A percentile compares a stretch with the other conserved stretches of the same genome.
Evolutionary conservation across 2,113 vertebrate species (phyloP).

Genomic region (Formicarius rufipectus): DNA sequence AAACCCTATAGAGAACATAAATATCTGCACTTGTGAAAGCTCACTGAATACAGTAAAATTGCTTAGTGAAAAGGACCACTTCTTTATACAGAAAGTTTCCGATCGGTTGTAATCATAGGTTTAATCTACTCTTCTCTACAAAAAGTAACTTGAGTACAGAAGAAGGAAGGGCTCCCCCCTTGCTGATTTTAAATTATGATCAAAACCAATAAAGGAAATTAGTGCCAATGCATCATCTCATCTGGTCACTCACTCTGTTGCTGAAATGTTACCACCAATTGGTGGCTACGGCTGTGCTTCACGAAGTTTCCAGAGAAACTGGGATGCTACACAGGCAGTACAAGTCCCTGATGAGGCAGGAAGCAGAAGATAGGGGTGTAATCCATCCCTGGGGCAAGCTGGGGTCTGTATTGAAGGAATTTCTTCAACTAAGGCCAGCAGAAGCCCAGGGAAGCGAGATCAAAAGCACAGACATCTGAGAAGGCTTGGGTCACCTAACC

Average conservation of each 20-base stretch:
- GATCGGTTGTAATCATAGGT: not conserved
- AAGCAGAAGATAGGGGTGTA: not conserved
- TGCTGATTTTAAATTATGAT: not conserved
- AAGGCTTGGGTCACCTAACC: not conserved
- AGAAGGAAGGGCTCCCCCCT: not conserved
- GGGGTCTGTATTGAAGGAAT: not conserved
- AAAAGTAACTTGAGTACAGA: not conserved
- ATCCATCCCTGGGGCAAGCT: not conserved
- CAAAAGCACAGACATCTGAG: not conserved
- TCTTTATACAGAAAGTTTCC: not conserved
- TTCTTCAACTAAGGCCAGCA: not conserved
- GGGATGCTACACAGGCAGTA: not conserved
- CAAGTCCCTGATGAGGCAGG: not conserved
- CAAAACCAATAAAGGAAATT: fast-evolving
- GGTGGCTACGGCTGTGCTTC: not conserved
- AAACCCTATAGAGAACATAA: not conserved
- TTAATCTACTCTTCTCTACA: not conserved
- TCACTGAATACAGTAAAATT: not conserved
- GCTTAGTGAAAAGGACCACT: not conserved
- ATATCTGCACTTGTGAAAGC: not conserved
- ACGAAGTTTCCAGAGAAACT: not conserved
- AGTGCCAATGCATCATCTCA: not conserved
- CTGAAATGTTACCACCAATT: not conserved
- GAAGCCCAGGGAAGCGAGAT: not conserved
- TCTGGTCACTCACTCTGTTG: too few relatives aligned